These are phyloP conservation scores for Triops cancriformis DNA, from an alignment of 1,140 invertebrate species.

Conservation along the genomic window DNA sequence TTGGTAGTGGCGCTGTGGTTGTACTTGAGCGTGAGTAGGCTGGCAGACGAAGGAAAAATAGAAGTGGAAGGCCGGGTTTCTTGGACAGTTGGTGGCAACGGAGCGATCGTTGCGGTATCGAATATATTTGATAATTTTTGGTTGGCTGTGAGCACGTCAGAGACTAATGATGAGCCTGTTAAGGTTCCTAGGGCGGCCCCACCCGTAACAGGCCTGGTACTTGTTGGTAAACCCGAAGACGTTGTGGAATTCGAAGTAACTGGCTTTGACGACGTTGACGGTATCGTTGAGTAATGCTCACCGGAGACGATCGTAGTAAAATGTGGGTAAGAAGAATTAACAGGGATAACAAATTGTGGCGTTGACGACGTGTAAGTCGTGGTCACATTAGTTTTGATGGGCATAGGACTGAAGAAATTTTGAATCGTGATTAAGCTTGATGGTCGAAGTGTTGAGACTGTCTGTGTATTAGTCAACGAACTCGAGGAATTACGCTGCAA, in stretches of 20 bases:
- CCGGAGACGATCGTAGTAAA: neutral
- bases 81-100: neutral
- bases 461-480: neutral
- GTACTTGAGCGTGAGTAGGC: neutral
- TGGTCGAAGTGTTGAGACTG: neutral
- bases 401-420: neutral
- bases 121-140: neutral
- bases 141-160: neutral
- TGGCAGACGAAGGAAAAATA: neutral
- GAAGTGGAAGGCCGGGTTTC: neutral
- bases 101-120: neutral
- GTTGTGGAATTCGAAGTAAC: neutral
- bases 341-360: neutral
- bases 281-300: neutral
- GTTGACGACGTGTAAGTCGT: neutral
- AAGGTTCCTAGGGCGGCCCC: neutral
- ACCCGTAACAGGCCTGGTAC: neutral
- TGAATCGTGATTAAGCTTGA: neutral
- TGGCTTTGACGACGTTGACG: neutral
- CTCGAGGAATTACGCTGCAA: neutral
- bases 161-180: neutral
- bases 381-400: neutral
- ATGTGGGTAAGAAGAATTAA: neutral
- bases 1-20: neutral
- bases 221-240: neutral